Conservation (phyloP, 1,140 invertebrate species). For the Aphis gossypii region DNA sequence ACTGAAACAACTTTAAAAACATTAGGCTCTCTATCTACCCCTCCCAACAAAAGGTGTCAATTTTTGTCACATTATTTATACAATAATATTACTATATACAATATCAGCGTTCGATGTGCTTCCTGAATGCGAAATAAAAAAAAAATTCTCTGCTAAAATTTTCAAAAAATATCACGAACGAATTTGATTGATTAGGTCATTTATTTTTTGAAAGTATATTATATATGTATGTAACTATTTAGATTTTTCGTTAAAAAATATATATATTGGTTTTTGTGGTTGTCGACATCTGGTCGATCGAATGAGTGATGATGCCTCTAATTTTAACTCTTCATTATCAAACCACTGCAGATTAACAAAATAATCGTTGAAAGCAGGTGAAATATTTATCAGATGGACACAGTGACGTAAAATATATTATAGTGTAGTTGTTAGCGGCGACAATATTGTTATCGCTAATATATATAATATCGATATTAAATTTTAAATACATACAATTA, state of each 20-base stretch:
- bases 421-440: neutral
- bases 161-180: neutral
- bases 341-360: neutral
- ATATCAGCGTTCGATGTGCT: no score
- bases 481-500: neutral
- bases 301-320: neutral
- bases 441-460: neutral
- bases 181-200: neutral
- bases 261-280: neutral
- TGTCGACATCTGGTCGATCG: neutral
- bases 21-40: no score
- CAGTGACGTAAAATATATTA: neutral
- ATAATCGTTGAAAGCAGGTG: neutral
- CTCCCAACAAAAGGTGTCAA: no score
- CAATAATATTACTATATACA: no score
- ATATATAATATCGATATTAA: neutral
- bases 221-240: neutral
- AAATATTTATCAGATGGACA: neutral
- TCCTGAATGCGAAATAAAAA: no score
- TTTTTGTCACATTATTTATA: no score
- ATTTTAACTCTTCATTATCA: neutral
- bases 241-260: neutral
- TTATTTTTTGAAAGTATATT: neutral
- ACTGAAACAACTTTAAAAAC: no score
- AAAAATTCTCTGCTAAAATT: neutral